These are phyloP conservation scores for Polietes domitor DNA, from an alignment of 2,888 invertebrate genomes.

Conservation along the genomic window DNA sequence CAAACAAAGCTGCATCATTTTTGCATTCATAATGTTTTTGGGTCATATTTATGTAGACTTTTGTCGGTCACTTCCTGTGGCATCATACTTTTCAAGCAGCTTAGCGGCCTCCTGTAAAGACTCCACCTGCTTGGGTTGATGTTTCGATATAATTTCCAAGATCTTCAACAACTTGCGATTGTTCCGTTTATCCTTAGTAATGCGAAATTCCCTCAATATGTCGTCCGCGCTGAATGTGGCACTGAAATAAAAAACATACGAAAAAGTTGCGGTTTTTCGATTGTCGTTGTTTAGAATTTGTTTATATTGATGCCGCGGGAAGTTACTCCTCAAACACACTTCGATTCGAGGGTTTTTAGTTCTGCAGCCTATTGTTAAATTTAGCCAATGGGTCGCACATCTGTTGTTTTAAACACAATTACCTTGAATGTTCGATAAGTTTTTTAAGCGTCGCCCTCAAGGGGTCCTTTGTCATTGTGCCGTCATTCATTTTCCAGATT, in stretches of 20 bases:
- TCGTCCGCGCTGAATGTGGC: constrained; percentile 75
- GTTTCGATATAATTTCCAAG: constrained; percentile 75
- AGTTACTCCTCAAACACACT: background rate
- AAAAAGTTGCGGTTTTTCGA: background rate
- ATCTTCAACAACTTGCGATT: constrained; percentile 74
- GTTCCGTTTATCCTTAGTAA: constrained; percentile 74
- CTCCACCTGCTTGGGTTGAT: constrained; percentile 73
- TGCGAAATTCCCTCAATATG: constrained; percentile 76
- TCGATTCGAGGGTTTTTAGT: background rate
- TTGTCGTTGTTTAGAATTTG: background rate
- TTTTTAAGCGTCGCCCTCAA: constrained; percentile 72
- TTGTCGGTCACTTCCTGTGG: too few relatives aligned
- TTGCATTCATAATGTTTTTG: too few relatives aligned
- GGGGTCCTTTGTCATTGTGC: constrained; percentile 71
- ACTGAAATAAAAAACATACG: constrained; percentile 69
- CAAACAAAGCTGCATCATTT: too few relatives aligned
- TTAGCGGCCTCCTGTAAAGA: constrained; percentile 73
- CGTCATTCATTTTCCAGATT: constrained; percentile 65
- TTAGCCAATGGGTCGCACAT: constrained; percentile 59
- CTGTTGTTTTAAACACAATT: constrained; percentile 54
- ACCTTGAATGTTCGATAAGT: constrained; percentile 76
- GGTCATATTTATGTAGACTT: too few relatives aligned
- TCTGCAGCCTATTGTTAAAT: background rate
- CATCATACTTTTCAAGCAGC: constrained; percentile 74
- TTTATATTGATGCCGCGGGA: background rate